These are phyloP conservation scores for Odontocolon sp. DNA, from an alignment of 2,888 invertebrate genomes.

Conservation along the genomic window DNA sequence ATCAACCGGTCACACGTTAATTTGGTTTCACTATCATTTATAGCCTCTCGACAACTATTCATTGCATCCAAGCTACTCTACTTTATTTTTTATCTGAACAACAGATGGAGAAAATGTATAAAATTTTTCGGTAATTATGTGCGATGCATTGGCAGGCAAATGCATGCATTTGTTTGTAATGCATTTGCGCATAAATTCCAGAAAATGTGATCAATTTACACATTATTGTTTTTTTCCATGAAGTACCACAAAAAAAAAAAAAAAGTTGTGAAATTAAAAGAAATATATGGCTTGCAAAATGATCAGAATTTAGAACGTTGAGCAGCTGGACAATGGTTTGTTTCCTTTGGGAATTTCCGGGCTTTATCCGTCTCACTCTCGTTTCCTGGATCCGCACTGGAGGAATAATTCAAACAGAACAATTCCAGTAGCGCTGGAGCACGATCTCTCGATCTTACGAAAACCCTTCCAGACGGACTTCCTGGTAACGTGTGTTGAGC, in stretches of 20 bases:
- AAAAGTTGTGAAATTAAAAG: too few species aligned
- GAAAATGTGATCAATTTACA: too few species aligned
- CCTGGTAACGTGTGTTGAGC: constrained; percentile 55
- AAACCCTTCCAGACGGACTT: constrained; percentile 58
- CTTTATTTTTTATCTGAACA: not conserved
- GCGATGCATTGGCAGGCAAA: too few species aligned
- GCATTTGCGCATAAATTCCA: too few species aligned
- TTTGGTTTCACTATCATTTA: constrained; percentile 40
- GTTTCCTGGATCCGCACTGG: not conserved
- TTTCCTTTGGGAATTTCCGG: constrained; percentile 14
- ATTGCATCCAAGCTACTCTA: not conserved
- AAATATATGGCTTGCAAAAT: too few species aligned
- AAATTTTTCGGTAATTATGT: not conserved
- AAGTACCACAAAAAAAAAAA: too few species aligned
- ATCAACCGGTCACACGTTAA: constrained; percentile 33
- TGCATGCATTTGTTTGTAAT: too few species aligned
- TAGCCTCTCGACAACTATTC: not conserved
- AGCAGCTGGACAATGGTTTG: constrained; percentile 9
- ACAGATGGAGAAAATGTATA: not conserved
- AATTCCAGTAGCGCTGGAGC: constrained; percentile 10
- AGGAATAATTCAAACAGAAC: not conserved
- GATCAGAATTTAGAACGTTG: too few species aligned
- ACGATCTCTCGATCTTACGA: not conserved
- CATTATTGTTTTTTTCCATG: too few species aligned
- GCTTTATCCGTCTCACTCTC: not conserved